Evolutionary conservation across 30 jellyfish, hydroid and myxozoan species (phyloP).

Genomic region (Nemopilema nomurai): DNA sequence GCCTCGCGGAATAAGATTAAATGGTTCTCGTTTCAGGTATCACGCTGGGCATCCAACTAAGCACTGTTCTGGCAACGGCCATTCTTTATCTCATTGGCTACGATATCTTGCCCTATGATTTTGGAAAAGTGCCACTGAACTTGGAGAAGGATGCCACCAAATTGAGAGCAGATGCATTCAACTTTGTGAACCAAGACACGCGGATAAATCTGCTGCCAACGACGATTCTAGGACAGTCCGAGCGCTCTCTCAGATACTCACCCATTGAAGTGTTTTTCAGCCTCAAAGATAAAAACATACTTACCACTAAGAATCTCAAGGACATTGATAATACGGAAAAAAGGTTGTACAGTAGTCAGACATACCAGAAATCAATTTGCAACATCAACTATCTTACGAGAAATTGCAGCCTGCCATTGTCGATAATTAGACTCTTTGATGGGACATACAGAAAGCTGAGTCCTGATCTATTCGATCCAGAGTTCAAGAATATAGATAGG

Average conservation of each 20-base stretch:
- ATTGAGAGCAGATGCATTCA: slow-evolving; percentile 95
- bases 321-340: slow-evolving; percentile 60
- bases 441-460: slow-evolving; percentile 63
- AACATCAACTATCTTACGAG: slow-evolving; percentile 37
- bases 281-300: slow-evolving; percentile 19
- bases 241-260: slow-evolving; percentile 76
- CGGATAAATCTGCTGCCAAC: slow-evolving; percentile 81
- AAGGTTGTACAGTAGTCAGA: slow-evolving; percentile 35
- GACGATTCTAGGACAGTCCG: slow-evolving; percentile 79
- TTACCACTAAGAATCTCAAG: slow-evolving; percentile 56
- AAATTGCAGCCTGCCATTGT: slow-evolving; percentile 75
- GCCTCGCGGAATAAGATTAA: too few relatives aligned
- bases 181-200: slow-evolving; percentile 80
- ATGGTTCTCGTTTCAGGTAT: slow-evolving; percentile 65
- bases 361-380: slow-evolving; percentile 60
- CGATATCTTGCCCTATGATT: slow-evolving; percentile 89
- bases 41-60: slow-evolving; percentile 74
- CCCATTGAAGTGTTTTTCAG: slow-evolving; percentile 82
- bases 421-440: slow-evolving; percentile 81
- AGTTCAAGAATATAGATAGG: slow-evolving; percentile 29
- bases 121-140: slow-evolving; percentile 84
- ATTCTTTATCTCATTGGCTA: slow-evolving; percentile 64
- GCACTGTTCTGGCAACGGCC: slow-evolving; percentile 74
- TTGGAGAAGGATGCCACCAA: slow-evolving; percentile 92
- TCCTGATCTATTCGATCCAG: slow-evolving; percentile 72